phyloP scores from a whole-genome alignment of 2,113 vertebrate genomes.

The Bos javanicus region DNA sequence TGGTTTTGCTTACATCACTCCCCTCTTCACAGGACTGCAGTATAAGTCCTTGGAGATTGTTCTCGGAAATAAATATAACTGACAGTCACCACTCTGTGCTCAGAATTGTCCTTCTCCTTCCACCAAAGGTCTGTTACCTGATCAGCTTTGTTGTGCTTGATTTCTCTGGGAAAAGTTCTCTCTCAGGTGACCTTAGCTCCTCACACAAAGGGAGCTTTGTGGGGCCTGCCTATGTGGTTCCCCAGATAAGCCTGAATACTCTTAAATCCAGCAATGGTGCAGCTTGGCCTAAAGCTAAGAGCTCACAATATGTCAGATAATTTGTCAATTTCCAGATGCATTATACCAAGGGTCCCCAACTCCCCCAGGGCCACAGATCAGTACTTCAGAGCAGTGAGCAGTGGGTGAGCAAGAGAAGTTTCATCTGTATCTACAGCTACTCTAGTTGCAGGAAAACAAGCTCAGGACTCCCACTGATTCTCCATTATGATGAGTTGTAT shows the following conservation, averaged over 20 bases:
- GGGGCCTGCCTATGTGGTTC: not conserved
- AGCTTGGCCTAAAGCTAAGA: not conserved
- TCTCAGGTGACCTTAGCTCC: not conserved
- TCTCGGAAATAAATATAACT: not conserved
- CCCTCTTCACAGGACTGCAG: not conserved
- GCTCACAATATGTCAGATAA: not conserved
- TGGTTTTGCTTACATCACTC: not conserved
- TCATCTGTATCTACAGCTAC: not conserved
- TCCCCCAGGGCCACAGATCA: not conserved
- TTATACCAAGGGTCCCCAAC: not conserved
- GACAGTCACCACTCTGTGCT: not conserved
- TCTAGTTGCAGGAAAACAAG: not conserved
- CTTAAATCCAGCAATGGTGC: not conserved
- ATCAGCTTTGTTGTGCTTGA: not conserved
- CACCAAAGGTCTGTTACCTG: not conserved
- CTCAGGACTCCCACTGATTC: not conserved
- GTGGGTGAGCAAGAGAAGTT: not conserved
- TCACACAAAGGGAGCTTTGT: not conserved
- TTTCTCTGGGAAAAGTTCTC: not conserved
- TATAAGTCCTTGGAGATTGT: not conserved
- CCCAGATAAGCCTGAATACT: not conserved
- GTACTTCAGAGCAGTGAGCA: not conserved
- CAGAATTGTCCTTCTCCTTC: not conserved
- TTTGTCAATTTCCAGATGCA: not conserved
- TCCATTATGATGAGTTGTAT: not conserved